These are phyloP conservation scores for Venturia canescens DNA, from an alignment of 1,140 invertebrate genomes.

Conservation along the genomic window DNA sequence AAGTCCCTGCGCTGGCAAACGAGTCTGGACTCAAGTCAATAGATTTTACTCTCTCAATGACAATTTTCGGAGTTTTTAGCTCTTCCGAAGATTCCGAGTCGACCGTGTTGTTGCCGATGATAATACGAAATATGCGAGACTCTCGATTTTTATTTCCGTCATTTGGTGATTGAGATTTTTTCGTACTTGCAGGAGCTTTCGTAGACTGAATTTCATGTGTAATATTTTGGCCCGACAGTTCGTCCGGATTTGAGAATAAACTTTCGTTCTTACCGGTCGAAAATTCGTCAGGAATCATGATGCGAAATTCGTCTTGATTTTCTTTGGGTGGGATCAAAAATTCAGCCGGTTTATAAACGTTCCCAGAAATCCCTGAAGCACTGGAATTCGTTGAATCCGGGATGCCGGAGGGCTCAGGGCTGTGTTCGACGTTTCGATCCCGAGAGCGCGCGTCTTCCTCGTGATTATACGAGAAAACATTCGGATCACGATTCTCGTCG, in stretches of 20 bases:
- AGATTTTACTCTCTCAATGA: neutral
- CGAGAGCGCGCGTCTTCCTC: neutral
- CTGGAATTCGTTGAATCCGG: neutral
- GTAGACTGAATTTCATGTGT: neutral
- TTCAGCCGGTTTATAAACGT: neutral
- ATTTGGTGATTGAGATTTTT: neutral
- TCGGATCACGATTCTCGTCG: conserved; percentile 19
- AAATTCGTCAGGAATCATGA: conserved; percentile 6
- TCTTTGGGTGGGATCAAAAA: conserved; percentile 13
- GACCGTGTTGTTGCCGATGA: neutral
- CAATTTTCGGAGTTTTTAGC: neutral
- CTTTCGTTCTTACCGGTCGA: neutral
- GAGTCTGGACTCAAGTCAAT: neutral
- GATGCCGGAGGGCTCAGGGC: neutral
- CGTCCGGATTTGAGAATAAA: neutral
- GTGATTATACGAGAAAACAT: neutral
- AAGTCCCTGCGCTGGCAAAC: neutral
- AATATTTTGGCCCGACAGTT: neutral
- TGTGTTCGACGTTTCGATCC: neutral
- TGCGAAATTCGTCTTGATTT: conserved; percentile 2
- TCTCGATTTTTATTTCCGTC: neutral
- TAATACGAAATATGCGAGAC: conserved; percentile 28
- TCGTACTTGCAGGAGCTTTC: neutral
- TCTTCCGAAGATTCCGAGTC: neutral
- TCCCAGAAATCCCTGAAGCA: neutral